Conservation (phyloP, 2,113 vertebrate genomes). For the Cephalopholis sonnerati region DNA sequence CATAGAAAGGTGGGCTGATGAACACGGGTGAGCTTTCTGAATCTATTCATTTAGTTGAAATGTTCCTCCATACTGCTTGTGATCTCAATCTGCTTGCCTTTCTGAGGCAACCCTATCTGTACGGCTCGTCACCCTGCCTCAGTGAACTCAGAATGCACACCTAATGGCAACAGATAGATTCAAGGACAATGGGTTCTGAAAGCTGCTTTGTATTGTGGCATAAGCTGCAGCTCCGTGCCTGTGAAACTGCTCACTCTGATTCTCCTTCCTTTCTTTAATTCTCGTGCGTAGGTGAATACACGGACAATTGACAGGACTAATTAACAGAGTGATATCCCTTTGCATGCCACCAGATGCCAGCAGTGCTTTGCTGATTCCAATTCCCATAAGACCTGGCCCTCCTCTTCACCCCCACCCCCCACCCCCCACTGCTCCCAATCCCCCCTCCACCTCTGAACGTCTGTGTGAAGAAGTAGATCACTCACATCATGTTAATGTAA, state of each 20-base stretch:
- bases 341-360: slow-evolving; percentile 85
- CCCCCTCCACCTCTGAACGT: slow-evolving; percentile 59
- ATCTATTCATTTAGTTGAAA: slow-evolving; percentile 54
- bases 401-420: neutral
- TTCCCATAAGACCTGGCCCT: slow-evolving; percentile 64
- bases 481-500: slow-evolving; percentile 86
- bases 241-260: slow-evolving; percentile 13
- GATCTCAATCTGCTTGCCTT: slow-evolving; percentile 43
- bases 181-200: slow-evolving; percentile 30
- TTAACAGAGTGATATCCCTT: slow-evolving; percentile 72
- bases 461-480: slow-evolving; percentile 84
- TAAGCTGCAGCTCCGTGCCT: slow-evolving; percentile 16
- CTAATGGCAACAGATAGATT: slow-evolving; percentile 25
- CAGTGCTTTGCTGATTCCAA: slow-evolving; percentile 70
- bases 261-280: neutral
- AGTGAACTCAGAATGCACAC: slow-evolving; percentile 20
- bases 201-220: neutral
- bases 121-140: neutral
- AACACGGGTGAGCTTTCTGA: slow-evolving; percentile 19
- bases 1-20: slow-evolving; percentile 33
- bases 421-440: neutral
- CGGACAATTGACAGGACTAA: slow-evolving; percentile 53
- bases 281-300: slow-evolving; percentile 8
- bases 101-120: slow-evolving; percentile 30
- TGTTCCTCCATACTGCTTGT: slow-evolving; percentile 16